These are phyloP conservation scores for Dyspetes luteomarginatus DNA, from an alignment of 2,888 invertebrate species.

Conservation along the genomic window DNA sequence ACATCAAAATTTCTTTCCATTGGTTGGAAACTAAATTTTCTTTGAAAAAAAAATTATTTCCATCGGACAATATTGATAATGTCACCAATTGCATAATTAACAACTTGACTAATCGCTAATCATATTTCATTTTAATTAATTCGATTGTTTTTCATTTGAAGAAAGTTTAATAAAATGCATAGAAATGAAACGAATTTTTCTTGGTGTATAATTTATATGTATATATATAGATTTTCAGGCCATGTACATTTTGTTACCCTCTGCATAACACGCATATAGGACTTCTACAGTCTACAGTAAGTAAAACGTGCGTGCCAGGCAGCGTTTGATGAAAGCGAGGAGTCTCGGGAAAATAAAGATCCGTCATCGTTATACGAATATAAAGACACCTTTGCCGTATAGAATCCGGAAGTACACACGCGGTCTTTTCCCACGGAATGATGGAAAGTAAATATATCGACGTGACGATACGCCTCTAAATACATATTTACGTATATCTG, in stretches of 20 bases:
- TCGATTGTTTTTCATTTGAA: background rate
- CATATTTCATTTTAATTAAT: too few relatives aligned
- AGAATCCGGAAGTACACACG: slow-evolving; percentile 67
- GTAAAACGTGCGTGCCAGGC: slow-evolving; percentile 13
- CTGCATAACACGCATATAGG: background rate
- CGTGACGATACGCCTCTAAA: slow-evolving; percentile 68
- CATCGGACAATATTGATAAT: too few relatives aligned
- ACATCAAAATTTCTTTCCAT: too few relatives aligned
- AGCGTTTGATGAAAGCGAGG: slow-evolving; percentile 66
- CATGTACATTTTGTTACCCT: background rate
- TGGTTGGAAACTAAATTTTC: too few relatives aligned
- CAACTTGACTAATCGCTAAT: too few relatives aligned
- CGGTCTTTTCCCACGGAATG: slow-evolving; percentile 77
- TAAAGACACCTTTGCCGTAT: slow-evolving; percentile 66
- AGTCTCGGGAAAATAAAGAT: slow-evolving; percentile 73
- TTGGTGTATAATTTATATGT: too few relatives aligned
- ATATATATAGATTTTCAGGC: too few relatives aligned
- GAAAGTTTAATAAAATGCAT: too few relatives aligned
- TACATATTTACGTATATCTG: background rate
- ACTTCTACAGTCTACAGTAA: background rate
- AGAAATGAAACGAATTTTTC: background rate
- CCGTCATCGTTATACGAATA: slow-evolving; percentile 68
- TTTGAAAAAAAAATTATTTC: too few relatives aligned
- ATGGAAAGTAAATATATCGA: slow-evolving; percentile 78
- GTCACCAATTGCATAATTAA: too few relatives aligned